phyloP scores from a whole-genome alignment of 1,140 invertebrate genomes.

The Spodoptera litura region DNA sequence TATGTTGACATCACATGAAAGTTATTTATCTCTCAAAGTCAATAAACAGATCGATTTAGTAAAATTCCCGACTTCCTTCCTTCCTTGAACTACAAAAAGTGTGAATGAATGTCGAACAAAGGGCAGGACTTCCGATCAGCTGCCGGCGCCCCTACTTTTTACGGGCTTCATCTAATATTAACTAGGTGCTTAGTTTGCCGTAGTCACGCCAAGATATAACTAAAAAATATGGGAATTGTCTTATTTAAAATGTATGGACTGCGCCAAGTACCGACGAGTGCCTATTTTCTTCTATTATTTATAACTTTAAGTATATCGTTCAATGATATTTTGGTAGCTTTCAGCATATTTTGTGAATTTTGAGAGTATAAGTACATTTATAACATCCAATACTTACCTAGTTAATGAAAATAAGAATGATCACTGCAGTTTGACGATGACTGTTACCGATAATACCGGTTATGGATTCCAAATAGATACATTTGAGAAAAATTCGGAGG shows the following conservation, averaged over 20 bases:
- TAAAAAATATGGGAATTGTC: constrained; percentile 41
- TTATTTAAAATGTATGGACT: constrained; percentile 37
- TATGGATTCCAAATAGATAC: neutral
- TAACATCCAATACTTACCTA: no score
- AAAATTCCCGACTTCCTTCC: constrained; percentile 71
- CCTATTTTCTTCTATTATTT: neutral
- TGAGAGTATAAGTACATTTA: no score
- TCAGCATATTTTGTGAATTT: no score
- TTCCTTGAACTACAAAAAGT: constrained; percentile 69
- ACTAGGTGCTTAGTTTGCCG: constrained; percentile 54
- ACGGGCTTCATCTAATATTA: constrained; percentile 80
- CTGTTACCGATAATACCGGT: no score
- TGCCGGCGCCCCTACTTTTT: constrained; percentile 74
- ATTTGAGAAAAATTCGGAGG: neutral
- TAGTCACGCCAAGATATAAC: constrained; percentile 47
- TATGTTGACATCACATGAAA: constrained; percentile 1
- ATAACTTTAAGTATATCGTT: no score
- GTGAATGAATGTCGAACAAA: constrained; percentile 77
- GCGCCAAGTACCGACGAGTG: neutral
- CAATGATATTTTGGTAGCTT: no score
- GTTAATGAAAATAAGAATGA: no score
- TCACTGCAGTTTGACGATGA: no score
- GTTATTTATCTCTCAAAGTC: neutral
- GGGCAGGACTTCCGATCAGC: constrained; percentile 84
- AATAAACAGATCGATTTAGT: constrained; percentile 50